Percentiles rank a stretch among this genome's conserved stretches.
phyloP scores from a whole-genome alignment of 1,140 invertebrate species.

The Papilio xuthus region DNA sequence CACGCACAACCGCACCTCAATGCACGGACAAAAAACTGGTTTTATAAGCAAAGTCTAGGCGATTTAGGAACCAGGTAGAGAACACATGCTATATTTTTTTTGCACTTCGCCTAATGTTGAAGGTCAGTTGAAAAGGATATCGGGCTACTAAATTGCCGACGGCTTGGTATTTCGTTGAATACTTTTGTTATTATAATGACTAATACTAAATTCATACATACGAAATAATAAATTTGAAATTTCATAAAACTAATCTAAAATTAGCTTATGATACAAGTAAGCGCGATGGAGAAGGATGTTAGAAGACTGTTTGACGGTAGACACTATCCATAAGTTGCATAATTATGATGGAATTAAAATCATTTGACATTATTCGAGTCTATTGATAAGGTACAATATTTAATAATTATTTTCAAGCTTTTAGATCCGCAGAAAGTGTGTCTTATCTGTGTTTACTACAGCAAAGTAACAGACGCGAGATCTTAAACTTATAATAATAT shows the following conservation, averaged over 20 bases:
- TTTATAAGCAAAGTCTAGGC: slow-evolving; percentile 32
- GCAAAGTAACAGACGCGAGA: not conserved
- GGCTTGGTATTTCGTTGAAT: not conserved
- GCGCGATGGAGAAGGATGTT: not conserved
- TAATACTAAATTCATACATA: not conserved
- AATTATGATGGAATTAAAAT: too few relatives aligned
- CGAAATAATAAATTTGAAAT: too few relatives aligned
- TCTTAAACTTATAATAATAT: not conserved
- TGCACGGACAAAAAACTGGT: slow-evolving; percentile 34
- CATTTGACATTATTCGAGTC: too few relatives aligned
- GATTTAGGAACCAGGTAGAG: slow-evolving; percentile 25
- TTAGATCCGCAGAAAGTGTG: not conserved
- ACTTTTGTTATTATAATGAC: not conserved
- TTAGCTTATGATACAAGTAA: too few relatives aligned
- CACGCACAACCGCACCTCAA: slow-evolving; percentile 16
- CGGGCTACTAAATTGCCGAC: slow-evolving; percentile 16
- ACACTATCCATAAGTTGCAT: not conserved
- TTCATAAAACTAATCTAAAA: not conserved
- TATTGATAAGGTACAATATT: not conserved
- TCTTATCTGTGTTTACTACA: slow-evolving; percentile 3
- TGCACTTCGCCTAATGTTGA: slow-evolving; percentile 18
- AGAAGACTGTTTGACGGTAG: not conserved
- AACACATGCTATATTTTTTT: slow-evolving; percentile 10
- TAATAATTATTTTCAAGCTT: not conserved
- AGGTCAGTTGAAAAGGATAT: slow-evolving; percentile 31